Evolutionary conservation across 2,888 invertebrate genomes (phyloP).

Genomic region (Agrenia bidenticulata): DNA sequence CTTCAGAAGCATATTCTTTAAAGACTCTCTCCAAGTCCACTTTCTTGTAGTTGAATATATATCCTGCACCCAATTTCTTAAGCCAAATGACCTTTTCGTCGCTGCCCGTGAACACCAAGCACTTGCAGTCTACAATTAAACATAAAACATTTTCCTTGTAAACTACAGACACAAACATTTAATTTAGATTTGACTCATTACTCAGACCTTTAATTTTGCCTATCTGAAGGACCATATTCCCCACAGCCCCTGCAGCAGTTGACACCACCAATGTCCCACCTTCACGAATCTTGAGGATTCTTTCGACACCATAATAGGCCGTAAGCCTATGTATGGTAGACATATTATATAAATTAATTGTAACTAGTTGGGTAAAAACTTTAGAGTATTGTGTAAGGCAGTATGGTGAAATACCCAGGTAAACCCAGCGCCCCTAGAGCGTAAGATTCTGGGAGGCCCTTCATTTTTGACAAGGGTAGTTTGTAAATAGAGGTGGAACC

Average conservation of each 20-base stretch:
- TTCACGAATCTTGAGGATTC: conserved; percentile 68
- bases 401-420: conserved; percentile 45
- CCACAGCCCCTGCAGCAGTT: conserved; percentile 67
- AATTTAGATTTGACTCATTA: too few relatives aligned
- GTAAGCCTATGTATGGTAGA: conserved; percentile 59
- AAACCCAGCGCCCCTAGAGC: conserved; percentile 54
- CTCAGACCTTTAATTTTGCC: conserved; percentile 67
- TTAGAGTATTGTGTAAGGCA: too few relatives aligned
- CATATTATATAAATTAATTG: too few relatives aligned
- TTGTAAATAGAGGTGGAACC: not conserved
- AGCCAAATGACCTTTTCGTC: conserved; percentile 20
- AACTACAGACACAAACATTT: too few relatives aligned
- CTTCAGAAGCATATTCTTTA: conserved; percentile 32
- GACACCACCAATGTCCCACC: conserved; percentile 73
- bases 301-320: conserved; percentile 72
- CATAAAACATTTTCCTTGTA: too few relatives aligned
- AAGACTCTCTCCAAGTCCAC: conserved; percentile 26
- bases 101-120: conserved; percentile 1
- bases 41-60: conserved; percentile 34
- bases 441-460: conserved; percentile 64
- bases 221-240: conserved; percentile 64
- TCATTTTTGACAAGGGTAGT: conserved; percentile 61
- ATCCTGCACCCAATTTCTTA: conserved; percentile 30
- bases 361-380: too few relatives aligned
- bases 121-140: conserved; percentile 15